Evolutionary conservation across 2,113 vertebrate species (phyloP).

Genomic region (Salvelinus fontinalis): DNA sequence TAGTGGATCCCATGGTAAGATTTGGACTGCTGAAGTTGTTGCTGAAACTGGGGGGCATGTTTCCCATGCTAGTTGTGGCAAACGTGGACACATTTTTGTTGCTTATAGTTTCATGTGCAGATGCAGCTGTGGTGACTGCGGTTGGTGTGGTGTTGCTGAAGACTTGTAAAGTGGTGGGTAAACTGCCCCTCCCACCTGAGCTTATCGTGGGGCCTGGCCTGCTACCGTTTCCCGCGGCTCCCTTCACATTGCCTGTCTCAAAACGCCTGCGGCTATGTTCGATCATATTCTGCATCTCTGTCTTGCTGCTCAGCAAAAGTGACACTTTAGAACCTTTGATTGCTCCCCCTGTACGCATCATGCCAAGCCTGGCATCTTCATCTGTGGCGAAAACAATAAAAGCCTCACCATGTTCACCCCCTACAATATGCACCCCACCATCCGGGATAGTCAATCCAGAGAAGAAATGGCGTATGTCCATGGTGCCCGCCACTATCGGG

Average conservation of each 20-base stretch:
- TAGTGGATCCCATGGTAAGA: slow-evolving; percentile 69
- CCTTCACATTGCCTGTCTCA: slow-evolving; percentile 88
- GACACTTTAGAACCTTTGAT: slow-evolving; percentile 99
- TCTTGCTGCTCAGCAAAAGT: slow-evolving; percentile 97
- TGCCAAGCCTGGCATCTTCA: slow-evolving; percentile 98
- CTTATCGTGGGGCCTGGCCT: slow-evolving; percentile 77
- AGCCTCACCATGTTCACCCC: slow-evolving; percentile 99
- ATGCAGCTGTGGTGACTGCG: slow-evolving; percentile 83
- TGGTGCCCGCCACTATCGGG: slow-evolving; percentile 99
- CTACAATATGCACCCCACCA: slow-evolving; percentile 99
- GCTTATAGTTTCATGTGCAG: slow-evolving; percentile 81
- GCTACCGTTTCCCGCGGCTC: slow-evolving; percentile 83
- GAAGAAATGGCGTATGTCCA: slow-evolving; percentile 99
- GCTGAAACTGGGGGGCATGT: slow-evolving; percentile 84
- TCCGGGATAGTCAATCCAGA: slow-evolving; percentile 99
- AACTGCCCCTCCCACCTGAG: slow-evolving; percentile 77
- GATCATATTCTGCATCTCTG: slow-evolving; percentile 99
- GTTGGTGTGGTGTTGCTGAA: slow-evolving; percentile 84
- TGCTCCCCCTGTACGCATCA: slow-evolving; percentile 99
- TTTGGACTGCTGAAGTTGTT: slow-evolving; percentile 88
- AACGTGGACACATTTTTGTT: slow-evolving; percentile 86
- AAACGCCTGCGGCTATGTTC: slow-evolving; percentile 98
- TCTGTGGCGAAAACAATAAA: slow-evolving; percentile 99
- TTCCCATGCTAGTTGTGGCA: slow-evolving; percentile 81
- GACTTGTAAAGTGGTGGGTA: slow-evolving; percentile 80